Conservation (phyloP, 2,797 vertebrate genomes). For the Sebastes cheni region DNA sequence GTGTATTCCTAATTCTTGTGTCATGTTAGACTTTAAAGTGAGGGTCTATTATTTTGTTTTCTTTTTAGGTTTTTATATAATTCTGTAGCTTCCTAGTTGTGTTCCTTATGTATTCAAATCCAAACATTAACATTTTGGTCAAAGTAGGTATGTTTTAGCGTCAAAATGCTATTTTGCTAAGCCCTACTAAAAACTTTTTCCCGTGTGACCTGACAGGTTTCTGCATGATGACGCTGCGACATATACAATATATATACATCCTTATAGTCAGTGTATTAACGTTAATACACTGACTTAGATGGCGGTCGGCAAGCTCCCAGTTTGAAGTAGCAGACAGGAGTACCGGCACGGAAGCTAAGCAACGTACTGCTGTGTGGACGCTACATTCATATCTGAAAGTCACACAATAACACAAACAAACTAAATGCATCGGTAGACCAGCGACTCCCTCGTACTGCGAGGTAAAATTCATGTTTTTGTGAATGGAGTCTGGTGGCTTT, state of each 20-base stretch:
- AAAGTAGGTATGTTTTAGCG: neutral
- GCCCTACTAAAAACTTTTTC: fast-evolving
- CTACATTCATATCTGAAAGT: neutral
- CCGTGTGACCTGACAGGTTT: neutral
- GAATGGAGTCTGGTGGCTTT: neutral
- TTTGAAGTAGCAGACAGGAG: too few species aligned
- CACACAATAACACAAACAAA: neutral
- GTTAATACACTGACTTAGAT: too few species aligned
- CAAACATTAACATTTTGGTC: neutral
- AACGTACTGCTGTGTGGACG: too few species aligned
- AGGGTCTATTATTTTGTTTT: neutral
- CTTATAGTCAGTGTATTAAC: too few species aligned
- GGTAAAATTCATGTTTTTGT: neutral
- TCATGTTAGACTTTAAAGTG: neutral
- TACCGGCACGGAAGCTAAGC: too few species aligned
- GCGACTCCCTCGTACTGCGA: neutral
- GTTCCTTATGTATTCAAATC: neutral
- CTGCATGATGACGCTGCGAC: neutral
- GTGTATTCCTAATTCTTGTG: neutral
- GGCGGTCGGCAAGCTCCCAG: too few species aligned
- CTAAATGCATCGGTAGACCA: neutral
- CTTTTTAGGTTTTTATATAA: neutral
- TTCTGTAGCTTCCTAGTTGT: neutral
- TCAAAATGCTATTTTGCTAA: neutral
- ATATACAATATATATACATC: too few species aligned